Conservation (phyloP, 2,113 vertebrate genomes). For the Crotalus horridus region DNA sequence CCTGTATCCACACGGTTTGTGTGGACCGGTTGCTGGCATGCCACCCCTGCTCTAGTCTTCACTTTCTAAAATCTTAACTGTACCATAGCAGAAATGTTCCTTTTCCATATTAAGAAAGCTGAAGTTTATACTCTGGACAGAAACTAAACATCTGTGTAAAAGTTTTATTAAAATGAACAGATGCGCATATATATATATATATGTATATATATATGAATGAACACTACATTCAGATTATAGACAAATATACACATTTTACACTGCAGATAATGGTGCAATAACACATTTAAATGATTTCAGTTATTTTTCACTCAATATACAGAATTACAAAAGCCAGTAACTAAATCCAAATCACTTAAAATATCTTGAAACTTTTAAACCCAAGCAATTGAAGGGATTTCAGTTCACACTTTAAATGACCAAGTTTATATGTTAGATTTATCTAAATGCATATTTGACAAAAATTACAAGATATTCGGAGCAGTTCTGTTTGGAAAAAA, state of each 20-base stretch:
- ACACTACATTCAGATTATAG: conserved; percentile 47
- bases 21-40: no score
- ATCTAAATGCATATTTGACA: not conserved
- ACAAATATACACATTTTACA: conserved; percentile 65
- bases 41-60: not conserved
- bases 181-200: conserved; percentile 11
- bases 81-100: not conserved
- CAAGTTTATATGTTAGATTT: not conserved
- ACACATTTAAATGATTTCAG: conserved; percentile 16
- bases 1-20: no score
- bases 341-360: not conserved
- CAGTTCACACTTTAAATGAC: not conserved
- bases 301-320: not conserved
- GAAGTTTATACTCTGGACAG: conserved; percentile 29
- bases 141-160: conserved; percentile 29
- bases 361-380: not conserved
- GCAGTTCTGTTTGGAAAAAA: not conserved
- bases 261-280: conserved; percentile 36
- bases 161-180: not conserved
- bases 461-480: not conserved
- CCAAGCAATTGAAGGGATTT: not conserved
- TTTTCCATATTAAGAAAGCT: not conserved
- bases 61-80: not conserved
- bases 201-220: conserved; percentile 14
- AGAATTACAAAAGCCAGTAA: not conserved